Base-by-base conservation (phyloP, 1,140 invertebrate genomes). In the Danaus melanippus region DNA sequence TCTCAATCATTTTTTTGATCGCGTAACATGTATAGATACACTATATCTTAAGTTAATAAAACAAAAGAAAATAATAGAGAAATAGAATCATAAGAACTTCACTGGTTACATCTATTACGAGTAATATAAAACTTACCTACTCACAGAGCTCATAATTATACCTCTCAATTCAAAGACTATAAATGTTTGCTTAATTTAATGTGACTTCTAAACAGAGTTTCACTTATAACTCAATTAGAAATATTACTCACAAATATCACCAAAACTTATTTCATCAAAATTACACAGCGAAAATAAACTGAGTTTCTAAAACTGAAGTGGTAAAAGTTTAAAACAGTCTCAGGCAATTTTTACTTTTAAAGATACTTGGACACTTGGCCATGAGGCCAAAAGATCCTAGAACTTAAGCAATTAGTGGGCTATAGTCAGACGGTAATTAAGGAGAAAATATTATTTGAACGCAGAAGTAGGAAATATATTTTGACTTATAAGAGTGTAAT, bases 351-450 rank as follows among this genome's bases (percentile, higher is more conserved):
- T 81, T 75, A 75, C 71, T 78, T 74, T 32, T 76, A 81, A 77
- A 76, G 76, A 74, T 76, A 82, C 67, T 78, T 74, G 67, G 72
- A 75, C 78, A 80, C 74, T 83, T 77, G 71, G 65, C 68, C 66
- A 56, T 71, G 67, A 72, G 70, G 76, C 74, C 66, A 78, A 71
- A 76, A 81, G 79, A 82, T 84, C 75, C 64, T 67, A 68, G 76
- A 84, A 83, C 78, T 84, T 84, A 83, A 84, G 81, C 81, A 84
- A 84, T 84, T 84, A 84, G 81, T 74, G 76, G 78, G 72, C 66
- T 75, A 74, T 64, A 82, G 75, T 74, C 77, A 77, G 79, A 84
- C 81, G 81, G 81, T 79, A 84, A 84, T 84, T 84, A 84, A 81
- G 64, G 76, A 67, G 73, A 77, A 77, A 65, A 80, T 79, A 75